These are phyloP conservation scores for Rattus rattus DNA, from an alignment of 2,113 vertebrate genomes.

Conservation along the genomic window DNA sequence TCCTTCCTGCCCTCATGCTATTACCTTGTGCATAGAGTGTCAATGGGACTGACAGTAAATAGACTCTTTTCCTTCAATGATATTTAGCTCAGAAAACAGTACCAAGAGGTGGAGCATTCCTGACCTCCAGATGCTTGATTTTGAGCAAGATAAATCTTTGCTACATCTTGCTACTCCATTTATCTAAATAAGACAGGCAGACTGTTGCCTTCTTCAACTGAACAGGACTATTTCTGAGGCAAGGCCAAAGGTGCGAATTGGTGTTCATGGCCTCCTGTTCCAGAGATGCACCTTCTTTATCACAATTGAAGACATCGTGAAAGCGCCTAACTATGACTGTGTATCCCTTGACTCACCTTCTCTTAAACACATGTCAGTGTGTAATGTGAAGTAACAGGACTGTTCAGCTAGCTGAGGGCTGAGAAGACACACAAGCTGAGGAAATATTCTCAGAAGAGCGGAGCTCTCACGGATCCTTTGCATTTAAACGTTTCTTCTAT, in stretches of 20 bases:
- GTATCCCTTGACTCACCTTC: background rate
- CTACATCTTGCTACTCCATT: background rate
- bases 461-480: background rate
- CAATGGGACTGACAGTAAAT: background rate
- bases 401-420: rapidly evolving
- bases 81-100: background rate
- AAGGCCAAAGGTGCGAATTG: background rate
- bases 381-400: background rate
- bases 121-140: background rate
- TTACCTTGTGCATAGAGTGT: background rate
- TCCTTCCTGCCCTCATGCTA: background rate
- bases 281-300: background rate
- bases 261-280: background rate
- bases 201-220: background rate
- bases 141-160: background rate
- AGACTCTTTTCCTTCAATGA: background rate
- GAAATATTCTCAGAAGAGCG: background rate
- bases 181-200: background rate
- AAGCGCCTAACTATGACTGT: background rate
- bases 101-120: background rate
- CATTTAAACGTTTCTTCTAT: background rate
- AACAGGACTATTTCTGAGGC: background rate
- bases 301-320: background rate
- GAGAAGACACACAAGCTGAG: background rate
- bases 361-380: background rate